Base-by-base conservation (phyloP, 64 coral and sea anemone species). In the Montipora sp. region DNA sequence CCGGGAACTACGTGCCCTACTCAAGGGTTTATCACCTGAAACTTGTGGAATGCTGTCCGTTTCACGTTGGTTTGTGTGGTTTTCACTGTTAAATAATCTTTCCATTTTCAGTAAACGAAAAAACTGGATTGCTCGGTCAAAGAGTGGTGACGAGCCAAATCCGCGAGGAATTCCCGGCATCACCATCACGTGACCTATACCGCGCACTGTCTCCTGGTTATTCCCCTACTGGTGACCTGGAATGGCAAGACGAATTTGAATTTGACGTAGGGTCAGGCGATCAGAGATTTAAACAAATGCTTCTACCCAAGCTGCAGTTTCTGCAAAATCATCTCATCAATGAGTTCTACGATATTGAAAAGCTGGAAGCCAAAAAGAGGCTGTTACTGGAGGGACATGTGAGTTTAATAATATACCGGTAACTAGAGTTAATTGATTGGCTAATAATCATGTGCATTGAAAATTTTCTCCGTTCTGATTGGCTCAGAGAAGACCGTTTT, bases 191-290 rank as follows among this genome's bases (percentile, higher is more conserved):
- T 49, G 80, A 98, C 88, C 89, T 98, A 8, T 94, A 98, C 77
- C 89, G 92, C 3, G 95, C 95, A 7, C 76, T 98, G 20, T 98
- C 95, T 79, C 95, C 95, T 44, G 95, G 91, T 13, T 98, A 98
- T 67, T 94, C 95, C 81, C 95, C 92, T 18, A 60, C 87, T 23
- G n/a, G 71, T 21, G 95, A 98, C 18, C 89, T 98, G 12, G 95
- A 98, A 82, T 98, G 95, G 95, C 95, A 98, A 50, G 95, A 98
- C 66, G 95, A 98, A 60, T 98, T 98, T 89, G 48, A 93, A 45
- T 92, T 87, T 36, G 85, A 90, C 15, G 13, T 94, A 48, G 92
- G 79, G 89, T 83, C 79, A 46, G 82, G 90, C 79, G 89, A 91
- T 66, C 46, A 85, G 19, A 49, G 93, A 3, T 92, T 87, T 24